Evolutionary conservation across 2,113 vertebrate species (phyloP), one percentile per base, ranked within the genome.

Genomic region (Tenebrosternarchus preto): DNA sequence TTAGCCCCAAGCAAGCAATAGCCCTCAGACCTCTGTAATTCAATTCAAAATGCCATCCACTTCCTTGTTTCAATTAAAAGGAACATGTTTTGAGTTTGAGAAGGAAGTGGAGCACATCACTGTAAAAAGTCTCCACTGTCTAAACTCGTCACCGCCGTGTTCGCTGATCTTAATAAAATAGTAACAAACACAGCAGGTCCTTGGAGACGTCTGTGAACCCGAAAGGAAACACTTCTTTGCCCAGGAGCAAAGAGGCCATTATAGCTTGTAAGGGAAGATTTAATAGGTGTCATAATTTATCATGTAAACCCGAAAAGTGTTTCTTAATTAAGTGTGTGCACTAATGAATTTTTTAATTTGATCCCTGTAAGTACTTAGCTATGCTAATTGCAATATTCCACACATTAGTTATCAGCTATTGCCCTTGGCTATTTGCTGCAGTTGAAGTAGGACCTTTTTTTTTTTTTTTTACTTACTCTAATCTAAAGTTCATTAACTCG

Each of bases 311-410:
- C 86, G 90, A 98, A 98, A 98, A 98, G 95, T 98, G 96, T 97
- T 98, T 98, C 97, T 99, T 99, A 99, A 99, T 99, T 99, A 99
- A 98, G 96, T 98, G 95, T 88, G 94, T 94, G 90, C 94, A 92
- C 96, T 99, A 98, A 99, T 99, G 96, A 98, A 97, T 98, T 98
- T 99, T 99, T 98, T 98, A 99, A 99, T 99, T 98, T 98, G 97
- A 98, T 98, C 97, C 96, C 96, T 98, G 96, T 96, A 98, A 98
- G 96, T 97, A 98, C 97, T 97, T 97, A 96, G 96, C 96, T 95
- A 96, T 97, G 95, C 96, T 98, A 99, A 99, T 99, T 99, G 97
- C 97, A 97, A 99, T 98, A 98, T 98, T 98, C 95, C 95, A 95
- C 96, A 98, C 96, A 98, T 98, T 98, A 97, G 96, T 98, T 98